These are phyloP conservation scores for Sylvilagus bachmani DNA, from an alignment of 2,113 vertebrate species.

Conservation along the genomic window DNA sequence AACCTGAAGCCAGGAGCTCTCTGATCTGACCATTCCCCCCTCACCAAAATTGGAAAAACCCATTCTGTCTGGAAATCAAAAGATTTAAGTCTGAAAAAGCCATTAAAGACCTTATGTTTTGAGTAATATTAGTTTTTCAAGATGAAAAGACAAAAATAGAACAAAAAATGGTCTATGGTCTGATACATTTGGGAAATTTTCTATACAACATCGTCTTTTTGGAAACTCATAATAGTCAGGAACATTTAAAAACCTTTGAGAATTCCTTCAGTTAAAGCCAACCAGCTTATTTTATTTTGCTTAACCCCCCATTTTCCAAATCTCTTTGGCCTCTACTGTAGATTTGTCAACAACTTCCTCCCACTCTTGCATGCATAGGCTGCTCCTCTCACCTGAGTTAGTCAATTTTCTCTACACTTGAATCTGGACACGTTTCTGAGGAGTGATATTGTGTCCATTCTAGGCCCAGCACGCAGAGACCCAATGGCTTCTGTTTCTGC, in stretches of 20 bases:
- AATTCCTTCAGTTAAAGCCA: constrained; percentile 15
- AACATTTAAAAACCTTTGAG: neutral
- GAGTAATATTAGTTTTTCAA: constrained; percentile 21
- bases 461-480: neutral
- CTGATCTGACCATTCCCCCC: neutral
- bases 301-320: neutral
- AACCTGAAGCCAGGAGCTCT: neutral
- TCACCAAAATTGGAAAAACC: neutral
- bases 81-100: constrained; percentile 3
- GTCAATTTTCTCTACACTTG: neutral
- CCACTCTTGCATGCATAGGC: neutral
- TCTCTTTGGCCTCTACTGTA: neutral
- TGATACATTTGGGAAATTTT: neutral
- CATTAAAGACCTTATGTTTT: constrained; percentile 28
- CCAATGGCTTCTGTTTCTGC: neutral
- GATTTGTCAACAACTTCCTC: neutral
- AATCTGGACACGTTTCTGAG: neutral
- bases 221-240: neutral
- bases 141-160: constrained; percentile 2
- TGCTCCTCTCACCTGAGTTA: no score
- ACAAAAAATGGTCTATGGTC: neutral
- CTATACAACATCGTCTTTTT: neutral
- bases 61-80: constrained; percentile 52
- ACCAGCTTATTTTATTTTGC: neutral
- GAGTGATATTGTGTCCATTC: neutral